Evolutionary conservation across 2,113 vertebrate genomes (phyloP), one percentile per base, ranked within the genome.

Genomic region (Taxidea taxus): DNA sequence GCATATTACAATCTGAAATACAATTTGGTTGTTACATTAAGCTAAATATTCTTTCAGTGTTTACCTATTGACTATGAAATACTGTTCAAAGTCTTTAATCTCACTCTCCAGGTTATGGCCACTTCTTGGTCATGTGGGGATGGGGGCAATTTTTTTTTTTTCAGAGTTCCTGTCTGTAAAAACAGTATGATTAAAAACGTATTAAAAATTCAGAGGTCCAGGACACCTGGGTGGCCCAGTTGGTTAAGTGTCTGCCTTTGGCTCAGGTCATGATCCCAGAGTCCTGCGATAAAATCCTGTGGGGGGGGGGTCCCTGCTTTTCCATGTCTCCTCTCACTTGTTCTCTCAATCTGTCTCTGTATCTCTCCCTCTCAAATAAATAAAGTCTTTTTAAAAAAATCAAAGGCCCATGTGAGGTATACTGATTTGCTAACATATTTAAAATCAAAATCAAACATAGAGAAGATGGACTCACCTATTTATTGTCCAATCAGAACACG

Each of bases 51-150:
- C 9, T 54, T 56, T 62, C 27, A 80, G 16, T 15, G 7, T 92
- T 95, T 83, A 64, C n/a, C 51, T 75, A 77, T 12, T 58, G 58
- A 54, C 51, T 51, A 39, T 16, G 8, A 95, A 92, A 90, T n/a
- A 51, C 4, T 66, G 6, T n/a, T 91, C n/a, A 31, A n/a, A 87
- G 14, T 66, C 78, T 23, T 80, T 64, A 25, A 15, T 39, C 20
- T 37, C 16, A 23, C 25, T 95, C 75, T 86, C 58, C n/a, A 75
- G 23, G 31, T 54, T 7, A 85, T 23, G 13, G 29, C 16, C 29
- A 51, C 31, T 15, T 70, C 18, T 90, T 42, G 13, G 7, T 15
- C 34, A 3, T 20, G 1, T n/a, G 34, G 2, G 1, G 11, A 74
- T 31, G 87, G 75, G 5, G 27, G 31, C 25, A 91, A 85, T 27